Percentiles rank a stretch among this genome's conserved stretches.
phyloP scores from a whole-genome alignment of 2,888 invertebrate species.

The Phorcus lineatus region DNA sequence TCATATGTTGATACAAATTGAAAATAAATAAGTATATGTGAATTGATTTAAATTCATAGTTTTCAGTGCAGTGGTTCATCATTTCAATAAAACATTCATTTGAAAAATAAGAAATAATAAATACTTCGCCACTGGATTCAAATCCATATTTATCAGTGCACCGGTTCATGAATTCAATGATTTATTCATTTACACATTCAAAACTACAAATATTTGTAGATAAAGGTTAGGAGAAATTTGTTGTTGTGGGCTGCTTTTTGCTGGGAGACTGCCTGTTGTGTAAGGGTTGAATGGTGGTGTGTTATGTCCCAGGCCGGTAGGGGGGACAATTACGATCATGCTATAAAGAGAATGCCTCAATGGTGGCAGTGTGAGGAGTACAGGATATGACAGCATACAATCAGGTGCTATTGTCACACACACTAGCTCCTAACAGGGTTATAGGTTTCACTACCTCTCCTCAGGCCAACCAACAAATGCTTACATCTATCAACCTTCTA shows the following conservation, averaged over 20 bases:
- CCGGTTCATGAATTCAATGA: not conserved
- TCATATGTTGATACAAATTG: too few relatives aligned
- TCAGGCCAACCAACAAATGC: not conserved
- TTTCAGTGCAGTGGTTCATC: too few relatives aligned
- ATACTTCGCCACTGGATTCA: not conserved
- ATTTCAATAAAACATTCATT: too few relatives aligned
- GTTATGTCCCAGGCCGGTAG: not conserved
- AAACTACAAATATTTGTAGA: too few relatives aligned
- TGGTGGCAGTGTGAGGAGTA: not conserved
- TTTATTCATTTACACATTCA: too few relatives aligned
- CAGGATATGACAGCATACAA: not conserved
- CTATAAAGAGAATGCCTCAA: not conserved
- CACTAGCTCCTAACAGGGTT: not conserved
- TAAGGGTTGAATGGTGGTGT: not conserved
- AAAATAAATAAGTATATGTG: too few relatives aligned
- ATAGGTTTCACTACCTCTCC: not conserved
- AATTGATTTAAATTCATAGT: too few relatives aligned
- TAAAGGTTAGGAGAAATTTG: not conserved
- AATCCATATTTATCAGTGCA: not conserved
- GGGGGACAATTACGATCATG: not conserved
- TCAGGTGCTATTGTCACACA: constrained; percentile 2
- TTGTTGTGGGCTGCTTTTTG: not conserved
- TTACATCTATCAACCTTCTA: too few relatives aligned
- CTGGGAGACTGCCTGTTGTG: not conserved
- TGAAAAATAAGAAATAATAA: too few relatives aligned